These are phyloP conservation scores for Stramonita haemastoma DNA, from an alignment of 2,888 invertebrate species.

Conservation along the genomic window DNA sequence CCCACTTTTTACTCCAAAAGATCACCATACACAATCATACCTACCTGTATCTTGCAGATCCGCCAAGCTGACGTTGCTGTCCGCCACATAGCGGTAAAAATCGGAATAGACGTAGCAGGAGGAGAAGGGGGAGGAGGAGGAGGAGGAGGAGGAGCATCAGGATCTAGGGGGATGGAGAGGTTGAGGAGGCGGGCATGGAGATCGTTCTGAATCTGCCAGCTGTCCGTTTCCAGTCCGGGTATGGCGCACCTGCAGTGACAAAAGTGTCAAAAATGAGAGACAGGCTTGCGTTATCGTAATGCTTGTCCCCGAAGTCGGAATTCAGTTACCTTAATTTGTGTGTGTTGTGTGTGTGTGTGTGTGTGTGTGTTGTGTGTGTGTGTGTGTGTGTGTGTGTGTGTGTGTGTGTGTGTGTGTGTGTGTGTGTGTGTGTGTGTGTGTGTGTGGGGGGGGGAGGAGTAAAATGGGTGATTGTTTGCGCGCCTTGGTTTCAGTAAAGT, in stretches of 20 bases:
- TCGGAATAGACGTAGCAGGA: conserved; percentile 2
- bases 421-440: too few relatives aligned
- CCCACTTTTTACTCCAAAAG: neutral
- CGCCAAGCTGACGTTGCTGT: neutral
- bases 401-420: too few relatives aligned
- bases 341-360: too few relatives aligned
- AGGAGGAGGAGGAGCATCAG: neutral
- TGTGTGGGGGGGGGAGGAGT: too few relatives aligned
- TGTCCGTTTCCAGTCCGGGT: conserved; percentile 42
- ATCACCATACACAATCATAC: neutral
- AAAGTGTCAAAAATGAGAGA: neutral
- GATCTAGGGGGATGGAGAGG: conserved; percentile 24
- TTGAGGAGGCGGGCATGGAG: conserved; percentile 33
- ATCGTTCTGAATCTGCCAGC: conserved; percentile 30
- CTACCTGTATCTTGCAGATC: neutral
- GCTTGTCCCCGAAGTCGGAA: too few relatives aligned
- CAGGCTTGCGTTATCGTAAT: neutral
- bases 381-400: too few relatives aligned
- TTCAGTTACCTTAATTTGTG: too few relatives aligned
- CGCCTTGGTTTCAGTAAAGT: too few relatives aligned
- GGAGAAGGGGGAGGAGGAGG: neutral
- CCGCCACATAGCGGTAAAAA: neutral
- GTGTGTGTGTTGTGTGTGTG: too few relatives aligned
- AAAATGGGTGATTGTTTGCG: too few relatives aligned
- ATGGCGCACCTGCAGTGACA: conserved; percentile 39